Base-by-base conservation (phyloP, 2,888 invertebrate genomes). In the Blera fallax region DNA sequence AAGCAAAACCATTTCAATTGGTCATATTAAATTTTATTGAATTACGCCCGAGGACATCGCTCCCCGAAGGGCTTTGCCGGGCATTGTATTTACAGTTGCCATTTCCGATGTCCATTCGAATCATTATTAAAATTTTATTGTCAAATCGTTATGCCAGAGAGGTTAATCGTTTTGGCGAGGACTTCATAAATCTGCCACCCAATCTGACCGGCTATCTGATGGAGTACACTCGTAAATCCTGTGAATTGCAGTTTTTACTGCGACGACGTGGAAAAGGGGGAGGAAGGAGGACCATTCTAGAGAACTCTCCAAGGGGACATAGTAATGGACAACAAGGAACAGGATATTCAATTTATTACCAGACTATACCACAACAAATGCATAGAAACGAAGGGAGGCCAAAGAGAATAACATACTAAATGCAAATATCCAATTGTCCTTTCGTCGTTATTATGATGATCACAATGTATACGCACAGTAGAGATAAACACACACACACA, bases 371-470 rank as follows among this genome's bases (percentile, higher is more conserved):
- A 45, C 48, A 29, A 40, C 3, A 14, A 21, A 43, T 27, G 14
- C 27, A 16, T n/a, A 11, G 11, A n/a, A 37, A 37, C 37, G 24
- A 10, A 7, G 32, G 11, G 14, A 29, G 32, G 7, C 50, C 11
- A 29, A 67, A 50, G 40, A 45, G 43, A 45, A 54, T 54, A 58
- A 45, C 32, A 48, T 52, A 76, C 84, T 80, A 64, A 80, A 85
- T 80, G 81, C 80, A 85, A 80, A 76, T 76, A 85, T 81, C 81
- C 81, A 81, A 85, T 85, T 85, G 84, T 80, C 84, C 84, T 76
- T 69, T 70, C 70, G 65, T 58, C 58, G 64, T 76, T 64, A 72
- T 80, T 76, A 80, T 80, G 81, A 81, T 76, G 74, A 54, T 70
- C 69, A 56, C 69, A 78, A 72, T 72, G n/a, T n/a, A 48, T 64